These are phyloP conservation scores for Ceratotherium simum DNA, from an alignment of 2,113 vertebrate species.

Conservation along the genomic window DNA sequence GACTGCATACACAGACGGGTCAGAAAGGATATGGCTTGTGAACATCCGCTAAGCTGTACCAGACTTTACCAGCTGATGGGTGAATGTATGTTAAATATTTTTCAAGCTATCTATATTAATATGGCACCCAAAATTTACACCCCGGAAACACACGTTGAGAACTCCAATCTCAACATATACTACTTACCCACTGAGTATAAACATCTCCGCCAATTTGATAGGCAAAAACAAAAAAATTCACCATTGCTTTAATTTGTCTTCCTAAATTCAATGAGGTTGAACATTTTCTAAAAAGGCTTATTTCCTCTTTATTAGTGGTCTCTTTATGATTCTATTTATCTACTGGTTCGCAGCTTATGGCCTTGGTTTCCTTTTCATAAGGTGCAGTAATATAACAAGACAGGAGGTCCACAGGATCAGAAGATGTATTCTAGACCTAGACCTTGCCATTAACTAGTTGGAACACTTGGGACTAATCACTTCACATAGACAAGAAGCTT, in stretches of 20 bases:
- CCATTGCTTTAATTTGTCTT: neutral
- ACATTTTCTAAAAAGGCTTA: neutral
- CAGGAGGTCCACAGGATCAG: neutral
- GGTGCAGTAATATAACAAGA: neutral
- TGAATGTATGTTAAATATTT: neutral
- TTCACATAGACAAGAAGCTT: neutral
- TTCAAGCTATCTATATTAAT: conserved; percentile 4
- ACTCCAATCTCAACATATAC: neutral
- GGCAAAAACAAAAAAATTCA: neutral
- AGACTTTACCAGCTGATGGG: neutral
- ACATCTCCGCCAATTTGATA: neutral
- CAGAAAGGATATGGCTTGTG: neutral
- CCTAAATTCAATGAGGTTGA: neutral
- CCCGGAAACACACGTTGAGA: neutral
- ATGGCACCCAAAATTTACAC: neutral
- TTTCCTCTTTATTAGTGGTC: neutral
- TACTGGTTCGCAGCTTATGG: neutral
- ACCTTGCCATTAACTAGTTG: neutral
- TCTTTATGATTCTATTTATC: neutral
- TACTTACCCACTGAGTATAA: neutral
- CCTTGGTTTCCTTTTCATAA: neutral
- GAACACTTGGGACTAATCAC: neutral
- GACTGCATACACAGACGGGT: neutral
- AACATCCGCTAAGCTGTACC: neutral
- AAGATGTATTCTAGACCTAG: neutral